These are phyloP conservation scores for Hemichromis elongatus DNA, from an alignment of 2,113 vertebrate species.

Conservation along the genomic window DNA sequence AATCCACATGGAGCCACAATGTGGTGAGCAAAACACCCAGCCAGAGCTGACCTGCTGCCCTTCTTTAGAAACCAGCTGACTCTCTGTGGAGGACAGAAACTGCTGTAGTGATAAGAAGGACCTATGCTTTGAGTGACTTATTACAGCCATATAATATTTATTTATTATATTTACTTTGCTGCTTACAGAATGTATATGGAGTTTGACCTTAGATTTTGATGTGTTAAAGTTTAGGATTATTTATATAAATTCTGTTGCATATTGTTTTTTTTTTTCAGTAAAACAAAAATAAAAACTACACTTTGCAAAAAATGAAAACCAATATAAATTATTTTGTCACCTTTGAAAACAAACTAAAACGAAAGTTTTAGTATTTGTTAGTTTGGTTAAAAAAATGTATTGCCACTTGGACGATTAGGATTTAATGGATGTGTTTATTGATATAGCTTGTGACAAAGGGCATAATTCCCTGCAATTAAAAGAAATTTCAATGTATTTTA, in stretches of 20 bases:
- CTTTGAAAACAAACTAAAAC: not conserved
- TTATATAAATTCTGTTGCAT: not conserved
- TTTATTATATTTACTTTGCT: not conserved
- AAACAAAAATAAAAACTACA: not conserved
- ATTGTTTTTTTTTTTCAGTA: not conserved
- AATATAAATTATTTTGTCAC: not conserved
- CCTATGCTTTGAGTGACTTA: not conserved
- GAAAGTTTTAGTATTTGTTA: too few relatives aligned
- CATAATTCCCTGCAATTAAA: too few relatives aligned
- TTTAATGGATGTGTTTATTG: not conserved
- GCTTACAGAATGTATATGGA: not conserved
- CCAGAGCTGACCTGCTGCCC: conserved; percentile 21
- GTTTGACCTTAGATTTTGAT: not conserved
- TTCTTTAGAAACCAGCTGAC: not conserved
- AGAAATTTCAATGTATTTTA: too few relatives aligned
- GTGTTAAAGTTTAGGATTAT: not conserved
- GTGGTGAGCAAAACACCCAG: not conserved
- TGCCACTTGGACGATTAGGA: not conserved
- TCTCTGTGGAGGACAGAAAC: not conserved
- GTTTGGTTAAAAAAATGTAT: not conserved
- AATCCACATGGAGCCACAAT: conserved; percentile 44
- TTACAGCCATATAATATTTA: not conserved
- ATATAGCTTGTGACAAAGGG: too few relatives aligned
- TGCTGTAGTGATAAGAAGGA: not conserved
- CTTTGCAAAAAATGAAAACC: not conserved